Evolutionary conservation across 2,113 vertebrate genomes (phyloP), one percentile per base, ranked within the genome.

Genomic region (Thamnaconus septentrionalis): DNA sequence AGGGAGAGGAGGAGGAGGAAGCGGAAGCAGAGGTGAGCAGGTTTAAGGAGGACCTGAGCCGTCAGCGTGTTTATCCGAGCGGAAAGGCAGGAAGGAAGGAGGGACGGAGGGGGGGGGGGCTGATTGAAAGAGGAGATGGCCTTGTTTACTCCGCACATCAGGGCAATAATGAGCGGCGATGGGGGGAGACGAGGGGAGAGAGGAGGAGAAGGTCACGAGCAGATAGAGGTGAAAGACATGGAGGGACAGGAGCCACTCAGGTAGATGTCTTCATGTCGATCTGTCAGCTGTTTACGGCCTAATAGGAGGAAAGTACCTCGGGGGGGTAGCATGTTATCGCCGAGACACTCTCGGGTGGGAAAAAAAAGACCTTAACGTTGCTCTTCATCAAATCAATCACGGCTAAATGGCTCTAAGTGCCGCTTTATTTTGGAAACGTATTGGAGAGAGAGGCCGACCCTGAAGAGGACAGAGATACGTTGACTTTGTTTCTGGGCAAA

Each of bases 121-220:
- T 18, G 73, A 74, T 71, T 66, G 61, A 18, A 55, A 71, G 64
- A 43, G 64, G 44, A 43, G 18, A 45, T 61, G 80, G 73, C 71
- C 73, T 80, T 85, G 74, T 83, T 85, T 67, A 63, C 73, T 53
- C 67, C 53, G 54, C 48, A 64, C 48, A 64, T 59, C 64, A 70
- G 58, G 69, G 56, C 55, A 64, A 73, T 79, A 73, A 79, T 81
- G 73, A 80, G 75, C 42, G 67, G 68, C 69, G 73, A 81, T 31
- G 7, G 75, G 71, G 59, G 58, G 59, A 43, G 55, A 61, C 39
- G 44, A 69, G 56, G 5, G 40, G 56, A 47, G 57, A 50, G 48
- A 58, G 48, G 47, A 52, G 7, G 54, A 48, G 64, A 61, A 64
- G 41, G 55, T 11, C 52, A 64, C 59, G 54, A 70, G 12, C 45